Evolutionary conservation across 2,888 invertebrate genomes (phyloP), one percentile per base, ranked within the genome.

Genomic region (Anticlea derivata): DNA sequence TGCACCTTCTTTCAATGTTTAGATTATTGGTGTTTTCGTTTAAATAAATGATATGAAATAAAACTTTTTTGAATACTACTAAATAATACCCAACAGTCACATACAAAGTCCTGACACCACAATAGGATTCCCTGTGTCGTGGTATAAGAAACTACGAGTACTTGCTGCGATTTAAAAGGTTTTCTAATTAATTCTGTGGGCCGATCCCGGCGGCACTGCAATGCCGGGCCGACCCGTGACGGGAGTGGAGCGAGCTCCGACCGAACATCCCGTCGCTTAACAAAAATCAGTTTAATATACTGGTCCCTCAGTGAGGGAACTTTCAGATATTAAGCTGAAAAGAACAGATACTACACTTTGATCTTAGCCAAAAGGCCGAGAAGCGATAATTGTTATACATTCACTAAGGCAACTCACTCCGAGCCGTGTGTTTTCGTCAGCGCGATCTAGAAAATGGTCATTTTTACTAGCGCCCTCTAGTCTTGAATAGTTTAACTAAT

Each of bases 291-390:
- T 29, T 45, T 45, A 45, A 45, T 45, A 45, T 45, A 45, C 45
- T 45, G 45, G 45, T 45, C 45, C 45, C 45, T 45, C 45, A 45
- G 35, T 45, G 45, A 45, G 45, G 45, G 45, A 45, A 45, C 45
- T 45, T 45, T 45, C 45, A 45, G 45, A 45, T 45, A 45, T 45
- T 45, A 45, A 45, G 45, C 45, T 45, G 45, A 45, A 45, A 45
- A 45, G 45, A 45, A 45, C 45, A 45, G 45, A 45, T 45, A 45
- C 45, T 45, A 45, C 45, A 45, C 45, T 45, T 45, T 45, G 45
- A 45, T 45, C 45, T 45, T 45, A 46, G 38, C 46, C 46, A 46
- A 46, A 46, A 46, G 46, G 46, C 46, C 47, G 47, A 47, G 47
- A 47, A 47, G 47, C 47, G 47, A 47, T 47, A 47, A 17, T 4